Evolutionary conservation across 2,888 invertebrate species (phyloP).

Genomic region (Scrobipalpa costella): DNA sequence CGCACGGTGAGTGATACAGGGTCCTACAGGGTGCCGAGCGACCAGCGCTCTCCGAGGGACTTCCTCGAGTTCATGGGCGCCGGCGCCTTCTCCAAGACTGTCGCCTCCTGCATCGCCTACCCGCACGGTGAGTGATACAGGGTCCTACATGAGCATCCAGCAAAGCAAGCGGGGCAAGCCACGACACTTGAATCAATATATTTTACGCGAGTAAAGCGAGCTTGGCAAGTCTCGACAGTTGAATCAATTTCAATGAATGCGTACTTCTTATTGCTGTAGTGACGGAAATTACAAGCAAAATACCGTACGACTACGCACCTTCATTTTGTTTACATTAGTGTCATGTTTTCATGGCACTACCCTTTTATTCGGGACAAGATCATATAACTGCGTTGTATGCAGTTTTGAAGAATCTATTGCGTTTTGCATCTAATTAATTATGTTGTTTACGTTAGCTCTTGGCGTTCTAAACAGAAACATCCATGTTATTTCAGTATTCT

Average conservation of each 20-base stretch:
- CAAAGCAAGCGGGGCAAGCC: too few relatives aligned
- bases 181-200: neutral
- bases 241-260: too few relatives aligned
- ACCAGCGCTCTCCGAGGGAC: slow-evolving; percentile 89
- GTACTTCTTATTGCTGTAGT: too few relatives aligned
- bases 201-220: too few relatives aligned
- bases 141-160: too few relatives aligned
- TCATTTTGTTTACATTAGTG: neutral
- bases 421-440: neutral
- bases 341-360: neutral
- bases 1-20: slow-evolving; percentile 82
- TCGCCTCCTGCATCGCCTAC: slow-evolving; percentile 93
- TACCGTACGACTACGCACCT: neutral
- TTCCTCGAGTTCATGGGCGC: slow-evolving; percentile 97
- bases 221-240: too few relatives aligned
- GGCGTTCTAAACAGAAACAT: too few relatives aligned
- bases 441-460: too few relatives aligned
- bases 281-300: neutral
- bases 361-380: neutral
- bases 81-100: slow-evolving; percentile 97
- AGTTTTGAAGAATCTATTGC: neutral
- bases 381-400: neutral
- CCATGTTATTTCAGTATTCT: too few relatives aligned
- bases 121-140: slow-evolving; percentile 6
- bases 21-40: slow-evolving; percentile 73